Conservation (phyloP, 2,888 invertebrate species). For the Xanthia icteritia region DNA sequence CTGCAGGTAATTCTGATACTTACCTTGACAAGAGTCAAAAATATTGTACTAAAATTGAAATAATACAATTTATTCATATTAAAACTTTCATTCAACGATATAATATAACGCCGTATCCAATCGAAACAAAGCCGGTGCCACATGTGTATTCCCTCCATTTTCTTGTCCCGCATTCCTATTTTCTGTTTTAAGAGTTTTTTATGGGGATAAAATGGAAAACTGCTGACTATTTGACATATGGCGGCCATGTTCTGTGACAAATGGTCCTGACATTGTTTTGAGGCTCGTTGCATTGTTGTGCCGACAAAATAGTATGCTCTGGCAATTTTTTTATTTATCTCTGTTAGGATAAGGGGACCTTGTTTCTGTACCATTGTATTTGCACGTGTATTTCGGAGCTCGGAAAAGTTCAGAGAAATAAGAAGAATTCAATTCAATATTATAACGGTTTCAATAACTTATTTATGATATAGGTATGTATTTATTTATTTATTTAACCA, state of each 20-base stretch:
- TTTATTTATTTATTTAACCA: too few species aligned
- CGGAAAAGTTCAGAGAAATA: background rate
- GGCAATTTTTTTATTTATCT: slow-evolving; percentile 48
- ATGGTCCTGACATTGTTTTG: slow-evolving; percentile 54
- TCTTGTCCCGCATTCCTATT: slow-evolving; percentile 49
- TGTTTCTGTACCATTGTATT: slow-evolving; percentile 10
- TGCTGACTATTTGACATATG: slow-evolving; percentile 62
- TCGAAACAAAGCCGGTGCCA: slow-evolving; percentile 18
- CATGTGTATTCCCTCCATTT: slow-evolving; percentile 45
- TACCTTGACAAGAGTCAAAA: background rate
- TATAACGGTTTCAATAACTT: background rate
- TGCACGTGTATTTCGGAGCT: slow-evolving; percentile 4
- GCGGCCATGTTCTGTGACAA: slow-evolving; percentile 50
- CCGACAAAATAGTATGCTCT: slow-evolving; percentile 31
- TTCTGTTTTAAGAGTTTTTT: slow-evolving; percentile 60
- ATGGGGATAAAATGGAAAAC: slow-evolving; percentile 61
- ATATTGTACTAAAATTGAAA: background rate
- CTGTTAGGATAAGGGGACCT: slow-evolving; percentile 4
- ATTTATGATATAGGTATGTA: too few species aligned
- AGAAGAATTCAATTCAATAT: background rate
- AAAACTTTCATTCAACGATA: slow-evolving; percentile 17
- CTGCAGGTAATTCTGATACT: too few species aligned
- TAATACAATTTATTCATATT: slow-evolving; percentile 11
- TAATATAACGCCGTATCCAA: slow-evolving; percentile 22
- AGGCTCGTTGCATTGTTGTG: slow-evolving; percentile 48